Base-by-base conservation (phyloP, 1,140 invertebrate genomes). In the Heliconius congener region DNA sequence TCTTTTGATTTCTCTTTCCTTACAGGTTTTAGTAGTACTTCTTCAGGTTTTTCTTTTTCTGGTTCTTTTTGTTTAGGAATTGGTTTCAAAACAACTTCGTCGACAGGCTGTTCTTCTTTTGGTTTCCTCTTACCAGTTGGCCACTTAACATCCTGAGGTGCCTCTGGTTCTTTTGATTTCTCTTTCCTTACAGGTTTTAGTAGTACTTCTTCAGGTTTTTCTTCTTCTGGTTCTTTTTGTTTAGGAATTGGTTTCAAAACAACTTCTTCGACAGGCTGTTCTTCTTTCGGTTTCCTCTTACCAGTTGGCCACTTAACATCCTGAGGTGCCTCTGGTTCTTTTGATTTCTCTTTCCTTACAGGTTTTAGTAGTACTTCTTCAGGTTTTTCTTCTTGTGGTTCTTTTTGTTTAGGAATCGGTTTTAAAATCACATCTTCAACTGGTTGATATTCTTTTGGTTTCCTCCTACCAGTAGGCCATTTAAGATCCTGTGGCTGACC, bases 251-350 rank as follows among this genome's bases (percentile, higher is more conserved):
- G 82, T 42, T 85, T 86, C 34, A 83, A 73, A 70, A 82, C 66
- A 2, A 57, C 55, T 57, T 57, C 55, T 3, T n/a, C 55, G 1
- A 81, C 9, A 19, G n/a, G n/a, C n/a, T 57, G 23, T 76, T 88
- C 85, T 84, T 88, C 86, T 23, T 77, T 77, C 1, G 78, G 46
- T 86, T 60, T 42, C 71, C 89, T 85, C 88, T 71, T 82, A 73
- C 78, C 34, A 83, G 78, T 8, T 80, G 77, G 71, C 80, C 13
- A 79, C 8, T 23, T 60, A 16, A 77, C 74, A 2, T 57, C 55
- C 50, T 81, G 46, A 42, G 77, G 50, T 42, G 71, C n/a, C 6
- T 37, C 30, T n/a, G 71, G 46, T 27, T 75, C 74, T 11, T 37
- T 8, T n/a, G 70, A 46, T 73, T 76, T 80, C 13, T 55, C 70